phyloP scores from a whole-genome alignment of 2,888 invertebrate species.

The Altica lythri region DNA sequence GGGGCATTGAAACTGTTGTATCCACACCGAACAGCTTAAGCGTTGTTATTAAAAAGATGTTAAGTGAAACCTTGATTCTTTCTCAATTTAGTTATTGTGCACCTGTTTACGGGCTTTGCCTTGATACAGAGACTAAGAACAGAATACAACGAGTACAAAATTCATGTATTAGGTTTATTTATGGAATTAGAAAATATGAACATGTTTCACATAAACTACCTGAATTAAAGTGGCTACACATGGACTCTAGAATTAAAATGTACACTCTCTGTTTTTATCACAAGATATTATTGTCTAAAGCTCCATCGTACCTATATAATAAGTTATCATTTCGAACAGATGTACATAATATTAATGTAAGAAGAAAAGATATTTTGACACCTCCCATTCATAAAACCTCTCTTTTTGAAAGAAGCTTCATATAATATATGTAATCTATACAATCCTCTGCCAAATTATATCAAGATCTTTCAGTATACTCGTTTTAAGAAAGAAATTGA shows the following conservation, averaged over 20 bases:
- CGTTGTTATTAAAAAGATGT: no score
- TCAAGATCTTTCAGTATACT: not conserved
- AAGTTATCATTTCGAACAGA: conserved; percentile 6
- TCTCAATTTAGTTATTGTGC: conserved; percentile 5
- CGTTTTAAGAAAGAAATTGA: not conserved
- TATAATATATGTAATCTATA: conserved; percentile 9
- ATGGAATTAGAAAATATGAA: conserved; percentile 11
- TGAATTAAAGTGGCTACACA: conserved; percentile 3
- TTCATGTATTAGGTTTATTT: conserved; percentile 9
- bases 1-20: no score
- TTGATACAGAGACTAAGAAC: conserved; percentile 4
- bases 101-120: not conserved
- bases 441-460: not conserved
- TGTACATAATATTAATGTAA: conserved; percentile 8
- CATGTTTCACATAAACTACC: conserved; percentile 5
- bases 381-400: conserved; percentile 3
- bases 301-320: not conserved
- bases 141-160: conserved; percentile 2
- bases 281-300: not conserved
- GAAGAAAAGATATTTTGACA: not conserved
- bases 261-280: not conserved
- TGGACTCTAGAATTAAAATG: not conserved
- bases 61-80: no score
- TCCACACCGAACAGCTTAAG: no score
- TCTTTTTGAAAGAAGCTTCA: conserved; percentile 9